Conservation (phyloP, 2,888 invertebrate genomes). For the Creontiades dilutus region DNA sequence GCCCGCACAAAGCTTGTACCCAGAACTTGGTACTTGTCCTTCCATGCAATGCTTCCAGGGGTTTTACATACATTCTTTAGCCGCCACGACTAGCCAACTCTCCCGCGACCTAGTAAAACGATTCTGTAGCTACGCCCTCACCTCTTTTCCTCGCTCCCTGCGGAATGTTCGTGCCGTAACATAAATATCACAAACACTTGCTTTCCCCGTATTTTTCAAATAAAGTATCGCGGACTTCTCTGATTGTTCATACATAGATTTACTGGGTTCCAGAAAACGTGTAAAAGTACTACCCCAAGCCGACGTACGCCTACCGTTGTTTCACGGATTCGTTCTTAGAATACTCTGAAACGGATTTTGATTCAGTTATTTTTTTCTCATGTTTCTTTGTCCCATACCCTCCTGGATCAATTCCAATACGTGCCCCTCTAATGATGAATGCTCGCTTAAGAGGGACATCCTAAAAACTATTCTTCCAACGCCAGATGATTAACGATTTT, state of each 20-base stretch:
- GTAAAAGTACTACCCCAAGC: background rate
- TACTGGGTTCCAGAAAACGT: no score
- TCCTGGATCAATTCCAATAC: no score
- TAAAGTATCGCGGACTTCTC: background rate
- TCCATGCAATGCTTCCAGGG: background rate
- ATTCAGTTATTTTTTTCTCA: no score
- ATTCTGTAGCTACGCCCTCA: background rate
- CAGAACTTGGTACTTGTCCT: background rate
- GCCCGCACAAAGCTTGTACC: background rate
- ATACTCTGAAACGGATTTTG: no score
- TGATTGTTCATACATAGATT: no score
- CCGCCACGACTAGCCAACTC: background rate
- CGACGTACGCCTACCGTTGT: no score
- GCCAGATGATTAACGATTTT: no score
- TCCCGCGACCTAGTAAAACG: background rate
- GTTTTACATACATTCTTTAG: background rate
- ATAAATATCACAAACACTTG: background rate
- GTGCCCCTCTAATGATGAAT: no score
- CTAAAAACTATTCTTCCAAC: no score
- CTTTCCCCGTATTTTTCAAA: background rate
- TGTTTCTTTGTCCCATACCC: no score
- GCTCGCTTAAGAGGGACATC: no score
- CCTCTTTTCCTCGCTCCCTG: background rate
- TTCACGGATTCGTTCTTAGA: no score
- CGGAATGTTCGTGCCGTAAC: background rate